Evolutionary conservation across 2,797 vertebrate species (phyloP).

Genomic region (Microctenopoma steveboyesi): DNA sequence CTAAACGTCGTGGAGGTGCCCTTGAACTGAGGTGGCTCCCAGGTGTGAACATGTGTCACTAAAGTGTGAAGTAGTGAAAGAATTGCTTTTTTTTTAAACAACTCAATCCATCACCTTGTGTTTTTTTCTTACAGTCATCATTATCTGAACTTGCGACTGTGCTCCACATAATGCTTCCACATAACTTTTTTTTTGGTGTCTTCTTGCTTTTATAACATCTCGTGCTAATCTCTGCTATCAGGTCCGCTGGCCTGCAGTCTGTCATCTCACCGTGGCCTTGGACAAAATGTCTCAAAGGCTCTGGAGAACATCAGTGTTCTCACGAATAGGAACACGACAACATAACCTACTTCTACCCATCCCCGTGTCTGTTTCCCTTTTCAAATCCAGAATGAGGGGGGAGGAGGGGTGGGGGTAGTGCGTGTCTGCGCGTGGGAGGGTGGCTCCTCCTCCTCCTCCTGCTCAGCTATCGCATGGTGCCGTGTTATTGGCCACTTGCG

Average conservation of each 20-base stretch:
- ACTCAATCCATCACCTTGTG: neutral
- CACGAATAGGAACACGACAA: constrained; percentile 76
- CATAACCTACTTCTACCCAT: constrained; percentile 76
- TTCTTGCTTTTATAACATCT: constrained; percentile 39
- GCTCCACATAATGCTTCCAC: neutral
- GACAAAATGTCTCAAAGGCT: constrained; percentile 78
- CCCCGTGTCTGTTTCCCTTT: constrained; percentile 59
- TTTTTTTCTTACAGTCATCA: neutral
- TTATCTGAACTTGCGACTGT: neutral
- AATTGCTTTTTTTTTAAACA: constrained; percentile 4
- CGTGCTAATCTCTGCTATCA: constrained; percentile 71
- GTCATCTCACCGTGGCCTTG: constrained; percentile 73
- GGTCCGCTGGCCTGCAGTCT: constrained; percentile 56
- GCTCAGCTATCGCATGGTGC: constrained; percentile 63
- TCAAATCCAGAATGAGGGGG: constrained; percentile 46
- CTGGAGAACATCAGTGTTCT: constrained; percentile 73
- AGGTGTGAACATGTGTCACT: constrained; percentile 64
- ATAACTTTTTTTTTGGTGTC: neutral
- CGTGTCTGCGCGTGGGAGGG: neutral
- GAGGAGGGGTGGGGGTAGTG: constrained; percentile 5
- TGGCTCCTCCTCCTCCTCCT: constrained; percentile 29
- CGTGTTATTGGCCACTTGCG: constrained; percentile 71
- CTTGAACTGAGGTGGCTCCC: constrained; percentile 62
- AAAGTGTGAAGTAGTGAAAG: constrained; percentile 58
- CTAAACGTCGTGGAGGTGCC: constrained; percentile 54